Percentiles rank a stretch among this genome's conserved stretches.
Evolutionary conservation across 2,888 invertebrate species (phyloP).

Genomic region (Tipula lateralis): DNA sequence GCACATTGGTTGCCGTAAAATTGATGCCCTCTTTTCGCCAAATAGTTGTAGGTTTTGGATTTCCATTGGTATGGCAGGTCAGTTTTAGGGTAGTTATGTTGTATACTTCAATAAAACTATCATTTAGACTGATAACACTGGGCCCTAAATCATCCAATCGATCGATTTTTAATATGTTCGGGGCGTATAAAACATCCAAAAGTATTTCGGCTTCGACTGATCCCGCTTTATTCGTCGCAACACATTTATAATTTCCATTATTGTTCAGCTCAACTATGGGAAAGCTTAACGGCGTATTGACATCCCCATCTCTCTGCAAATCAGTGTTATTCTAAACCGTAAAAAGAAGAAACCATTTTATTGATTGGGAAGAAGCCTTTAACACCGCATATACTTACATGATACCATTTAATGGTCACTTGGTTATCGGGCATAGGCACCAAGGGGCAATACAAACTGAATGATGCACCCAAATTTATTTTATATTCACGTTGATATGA

Average conservation of each 20-base stretch:
- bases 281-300: not conserved
- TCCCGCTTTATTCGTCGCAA: not conserved
- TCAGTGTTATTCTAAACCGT: not conserved
- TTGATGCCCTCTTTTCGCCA: not conserved
- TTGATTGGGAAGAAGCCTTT: not conserved
- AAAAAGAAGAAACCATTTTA: not conserved
- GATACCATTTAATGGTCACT: not conserved
- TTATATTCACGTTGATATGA: not conserved
- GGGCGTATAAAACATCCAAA: not conserved
- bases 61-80: not conserved
- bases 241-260: not conserved
- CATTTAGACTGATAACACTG: not conserved
- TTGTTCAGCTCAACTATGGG: not conserved
- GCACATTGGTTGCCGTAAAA: not conserved
- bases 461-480: not conserved
- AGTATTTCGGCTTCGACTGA: not conserved
- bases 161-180: not conserved
- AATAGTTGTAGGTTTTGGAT: not conserved
- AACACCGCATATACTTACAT: not conserved
- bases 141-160: not conserved
- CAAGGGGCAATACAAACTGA: not conserved
- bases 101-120: not conserved
- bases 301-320: not conserved
- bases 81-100: not conserved
- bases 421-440: not conserved